phyloP scores from a whole-genome alignment of 2,113 vertebrate genomes.

The Jacana jacana region DNA sequence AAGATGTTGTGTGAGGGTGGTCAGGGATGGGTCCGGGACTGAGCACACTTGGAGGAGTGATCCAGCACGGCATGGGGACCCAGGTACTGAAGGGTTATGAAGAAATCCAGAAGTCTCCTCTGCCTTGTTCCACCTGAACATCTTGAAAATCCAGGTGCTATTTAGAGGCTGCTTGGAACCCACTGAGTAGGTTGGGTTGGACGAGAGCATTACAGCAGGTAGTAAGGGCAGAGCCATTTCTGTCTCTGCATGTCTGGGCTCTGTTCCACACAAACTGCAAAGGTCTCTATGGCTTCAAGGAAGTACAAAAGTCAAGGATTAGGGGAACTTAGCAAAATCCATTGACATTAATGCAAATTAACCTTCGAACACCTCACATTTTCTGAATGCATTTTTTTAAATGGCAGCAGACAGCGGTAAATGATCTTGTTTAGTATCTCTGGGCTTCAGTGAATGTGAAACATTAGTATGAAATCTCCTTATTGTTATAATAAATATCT shows the following conservation, averaged over 20 bases:
- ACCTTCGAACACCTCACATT: slow-evolving; percentile 39
- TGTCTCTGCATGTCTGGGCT: fast-evolving
- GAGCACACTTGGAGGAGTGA: not conserved
- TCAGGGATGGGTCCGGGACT: not conserved
- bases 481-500: slow-evolving; percentile 74
- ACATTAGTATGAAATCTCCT: slow-evolving; percentile 60
- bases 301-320: not conserved
- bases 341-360: slow-evolving; percentile 61
- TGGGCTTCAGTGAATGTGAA: slow-evolving; percentile 53
- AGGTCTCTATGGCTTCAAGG: not conserved
- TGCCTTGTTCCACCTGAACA: not conserved
- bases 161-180: not conserved
- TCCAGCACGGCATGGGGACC: fast-evolving
- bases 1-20: not conserved
- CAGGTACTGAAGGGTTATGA: not conserved
- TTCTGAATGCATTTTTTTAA: slow-evolving; percentile 32
- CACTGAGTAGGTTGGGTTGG: not conserved
- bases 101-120: not conserved
- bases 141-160: not conserved
- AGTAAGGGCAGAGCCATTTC: not conserved
- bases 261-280: not conserved
- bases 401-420: slow-evolving; percentile 49
- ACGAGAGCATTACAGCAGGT: not conserved
- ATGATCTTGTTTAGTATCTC: slow-evolving; percentile 68
- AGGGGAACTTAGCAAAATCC: slow-evolving; percentile 33